phyloP scores from a whole-genome alignment of 2,888 invertebrate genomes.

The Drosophila pseudotalamancana region DNA sequence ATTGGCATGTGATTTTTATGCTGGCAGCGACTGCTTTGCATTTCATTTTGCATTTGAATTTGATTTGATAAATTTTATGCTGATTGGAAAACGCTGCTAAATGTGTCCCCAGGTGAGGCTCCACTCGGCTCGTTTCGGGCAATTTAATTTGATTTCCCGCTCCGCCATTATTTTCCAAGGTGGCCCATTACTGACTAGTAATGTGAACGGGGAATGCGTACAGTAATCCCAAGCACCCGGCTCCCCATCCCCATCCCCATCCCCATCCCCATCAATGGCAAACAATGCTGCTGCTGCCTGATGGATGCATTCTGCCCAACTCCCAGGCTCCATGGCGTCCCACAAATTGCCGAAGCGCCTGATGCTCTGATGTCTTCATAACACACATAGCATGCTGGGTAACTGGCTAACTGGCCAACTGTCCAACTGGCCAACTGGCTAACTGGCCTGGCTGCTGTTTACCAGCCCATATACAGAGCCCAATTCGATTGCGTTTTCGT shows the following conservation, averaged over 20 bases:
- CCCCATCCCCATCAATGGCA: constrained; percentile 66
- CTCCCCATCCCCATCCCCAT: too few relatives aligned
- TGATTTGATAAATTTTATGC: constrained; percentile 80
- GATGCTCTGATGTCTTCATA: constrained; percentile 74
- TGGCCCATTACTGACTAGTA: constrained; percentile 76
- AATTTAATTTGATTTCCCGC: constrained; percentile 51
- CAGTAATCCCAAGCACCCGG: constrained; percentile 37
- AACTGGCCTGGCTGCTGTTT: constrained; percentile 26
- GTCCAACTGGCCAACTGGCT: constrained; percentile 17
- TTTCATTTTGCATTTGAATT: constrained; percentile 69
- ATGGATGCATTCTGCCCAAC: constrained; percentile 68
- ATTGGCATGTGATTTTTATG: constrained; percentile 75
- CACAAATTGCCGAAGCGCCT: constrained; percentile 76
- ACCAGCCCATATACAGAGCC: constrained; percentile 79
- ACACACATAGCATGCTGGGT: constrained; percentile 34
- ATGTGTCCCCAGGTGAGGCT: constrained; percentile 68
- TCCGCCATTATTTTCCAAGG: constrained; percentile 67
- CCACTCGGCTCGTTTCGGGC: constrained; percentile 2
- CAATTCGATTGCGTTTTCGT: constrained; percentile 81
- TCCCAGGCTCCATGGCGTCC: constrained; percentile 63
- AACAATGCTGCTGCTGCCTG: constrained; percentile 70
- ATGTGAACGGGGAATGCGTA: constrained; percentile 69
- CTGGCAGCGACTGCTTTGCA: constrained; percentile 58
- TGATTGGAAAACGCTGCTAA: constrained; percentile 76
- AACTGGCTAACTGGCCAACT: constrained; percentile 29